Percentiles rank a stretch among this genome's conserved stretches.
Conservation (phyloP, 2,888 invertebrate species). For the Cancer borealis region DNA sequence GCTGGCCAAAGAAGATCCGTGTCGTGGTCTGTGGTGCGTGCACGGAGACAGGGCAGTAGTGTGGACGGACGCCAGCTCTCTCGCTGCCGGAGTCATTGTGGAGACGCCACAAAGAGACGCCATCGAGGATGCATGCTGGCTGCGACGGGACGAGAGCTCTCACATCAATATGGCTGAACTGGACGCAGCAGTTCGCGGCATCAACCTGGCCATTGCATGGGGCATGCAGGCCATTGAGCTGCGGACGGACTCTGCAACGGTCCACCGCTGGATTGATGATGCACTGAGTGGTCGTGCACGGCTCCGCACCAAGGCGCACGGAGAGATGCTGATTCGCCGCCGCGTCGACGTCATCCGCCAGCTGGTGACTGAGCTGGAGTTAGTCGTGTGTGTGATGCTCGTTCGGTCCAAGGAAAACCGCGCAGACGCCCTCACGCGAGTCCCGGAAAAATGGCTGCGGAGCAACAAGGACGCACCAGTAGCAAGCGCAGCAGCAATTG, state of each 20-base stretch:
- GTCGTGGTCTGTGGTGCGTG: neutral
- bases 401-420: neutral
- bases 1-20: neutral
- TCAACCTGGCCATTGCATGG: conserved; percentile 58
- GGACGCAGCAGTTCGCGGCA: conserved; percentile 48
- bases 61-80: conserved; percentile 58
- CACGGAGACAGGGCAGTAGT: neutral
- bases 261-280: conserved; percentile 49
- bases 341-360: neutral
- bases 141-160: neutral
- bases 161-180: conserved; percentile 64
- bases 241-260: conserved; percentile 40
- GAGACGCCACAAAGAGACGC: no score
- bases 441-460: neutral
- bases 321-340: conserved; percentile 58
- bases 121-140: no score
- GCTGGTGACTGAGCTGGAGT: neutral
- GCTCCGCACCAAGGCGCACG: conserved; percentile 41
- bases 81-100: conserved; percentile 16
- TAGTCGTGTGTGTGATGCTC: neutral
- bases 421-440: neutral
- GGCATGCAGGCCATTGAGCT: neutral
- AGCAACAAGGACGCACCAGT: no score
- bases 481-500: no score
- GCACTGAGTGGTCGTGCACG: neutral